Evolutionary conservation across 2,113 vertebrate genomes (phyloP), one percentile per base, ranked within the genome.

Genomic region (Australoheros scitulus): DNA sequence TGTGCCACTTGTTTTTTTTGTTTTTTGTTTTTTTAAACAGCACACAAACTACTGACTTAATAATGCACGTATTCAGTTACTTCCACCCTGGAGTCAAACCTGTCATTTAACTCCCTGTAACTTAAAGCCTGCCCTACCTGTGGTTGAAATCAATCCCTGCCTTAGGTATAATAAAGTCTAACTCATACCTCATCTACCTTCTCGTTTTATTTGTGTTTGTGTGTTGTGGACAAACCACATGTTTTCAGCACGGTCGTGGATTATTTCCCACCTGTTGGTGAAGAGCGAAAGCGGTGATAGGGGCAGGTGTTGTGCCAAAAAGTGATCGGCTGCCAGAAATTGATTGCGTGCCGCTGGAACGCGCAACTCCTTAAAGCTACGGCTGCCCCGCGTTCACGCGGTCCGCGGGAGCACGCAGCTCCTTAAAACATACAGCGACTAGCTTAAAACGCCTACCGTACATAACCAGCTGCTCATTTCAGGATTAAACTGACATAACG

Each of bases 101-200:
- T 87, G 86, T 63, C 78, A 56, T 83, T 79, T 7, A 58, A 60
- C 20, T 5, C 63, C 61, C 34, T 82, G 87, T 89, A 77, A 50
- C n/a, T 61, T 79, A 7, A 1, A 83, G 80, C 72, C 86, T 82
- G 81, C 81, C 87, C 72, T 72, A 32, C 11, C 82, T 84, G 91
- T 89, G 84, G 65, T 89, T 81, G 65, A 77, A 79, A 91, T 77
- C 87, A 75, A 77, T 63, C 82, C 77, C 81, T 83, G 78, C 88
- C 85, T 91, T 87, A 65, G 79, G 18, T 74, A 20, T 64, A 94
- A 94, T 93, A 94, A 94, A 94, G 86, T 68, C 82, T 76, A 41
- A 84, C n/a, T 68, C 85, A 84, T 82, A 90, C 90, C 88, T 91
- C 83, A 78, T 4, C 4, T 2, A 1, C 11, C 18, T 50, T 17